phyloP scores from a whole-genome alignment of 2,888 invertebrate genomes.

The Diadromus collaris region DNA sequence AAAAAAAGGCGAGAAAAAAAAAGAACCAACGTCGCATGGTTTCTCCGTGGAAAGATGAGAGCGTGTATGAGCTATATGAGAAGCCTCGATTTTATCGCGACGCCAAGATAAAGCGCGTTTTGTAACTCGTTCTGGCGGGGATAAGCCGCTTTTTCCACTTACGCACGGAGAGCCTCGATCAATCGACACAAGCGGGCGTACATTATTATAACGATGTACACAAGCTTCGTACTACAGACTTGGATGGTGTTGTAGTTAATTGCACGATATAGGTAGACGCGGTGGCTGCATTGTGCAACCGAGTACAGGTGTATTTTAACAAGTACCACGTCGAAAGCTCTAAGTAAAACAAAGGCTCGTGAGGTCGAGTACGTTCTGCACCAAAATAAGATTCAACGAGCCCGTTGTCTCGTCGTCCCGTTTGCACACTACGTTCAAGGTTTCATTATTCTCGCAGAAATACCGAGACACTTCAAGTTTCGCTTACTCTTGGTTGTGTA shows the following conservation, averaged over 20 bases:
- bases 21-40: constrained; percentile 25
- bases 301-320: constrained; percentile 3
- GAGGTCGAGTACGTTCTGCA: constrained; percentile 41
- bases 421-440: constrained; percentile 4
- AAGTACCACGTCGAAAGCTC: neutral
- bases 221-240: neutral
- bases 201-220: constrained; percentile 6
- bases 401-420: constrained; percentile 2
- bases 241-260: neutral
- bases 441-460: constrained; percentile 6
- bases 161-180: constrained; percentile 51
- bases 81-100: constrained; percentile 36
- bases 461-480: neutral
- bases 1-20: constrained; percentile 17
- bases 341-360: constrained; percentile 21
- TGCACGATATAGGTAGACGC: neutral
- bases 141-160: constrained; percentile 51
- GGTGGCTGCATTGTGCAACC: neutral
- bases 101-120: constrained; percentile 51
- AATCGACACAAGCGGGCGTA: constrained; percentile 16
- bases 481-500: neutral
- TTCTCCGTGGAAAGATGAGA: constrained; percentile 24
- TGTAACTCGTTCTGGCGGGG: constrained; percentile 33
- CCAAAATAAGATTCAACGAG: constrained; percentile 45
- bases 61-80: neutral